Conservation (phyloP, 2,888 invertebrate genomes). For the Cryptocephalus primarius region DNA sequence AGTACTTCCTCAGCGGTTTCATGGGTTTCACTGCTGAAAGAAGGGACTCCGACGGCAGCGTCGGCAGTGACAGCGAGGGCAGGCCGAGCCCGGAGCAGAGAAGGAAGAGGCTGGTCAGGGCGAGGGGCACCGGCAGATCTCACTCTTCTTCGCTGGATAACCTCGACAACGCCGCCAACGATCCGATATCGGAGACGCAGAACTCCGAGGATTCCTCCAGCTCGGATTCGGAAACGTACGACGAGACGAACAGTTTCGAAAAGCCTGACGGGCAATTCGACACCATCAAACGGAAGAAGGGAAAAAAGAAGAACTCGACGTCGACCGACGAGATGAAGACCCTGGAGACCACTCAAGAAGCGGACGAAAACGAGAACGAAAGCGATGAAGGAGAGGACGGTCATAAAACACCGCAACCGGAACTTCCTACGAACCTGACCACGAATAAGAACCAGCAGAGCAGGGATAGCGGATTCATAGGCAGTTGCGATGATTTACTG, state of each 20-base stretch:
- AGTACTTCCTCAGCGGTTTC: constrained; percentile 79
- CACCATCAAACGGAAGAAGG: constrained; percentile 73
- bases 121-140: constrained; percentile 71
- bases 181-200: constrained; percentile 32
- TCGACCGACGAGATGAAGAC: constrained; percentile 51
- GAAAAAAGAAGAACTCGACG: constrained; percentile 52
- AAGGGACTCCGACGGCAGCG: constrained; percentile 74
- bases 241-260: constrained; percentile 58
- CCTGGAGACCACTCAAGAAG: constrained; percentile 50
- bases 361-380: constrained; percentile 43
- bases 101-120: constrained; percentile 67
- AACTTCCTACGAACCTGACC: constrained; percentile 45
- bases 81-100: constrained; percentile 79
- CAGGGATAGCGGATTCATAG: constrained; percentile 80
- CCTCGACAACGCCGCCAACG: constrained; percentile 41
- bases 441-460: constrained; percentile 69
- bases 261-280: constrained; percentile 68
- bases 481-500: constrained; percentile 76
- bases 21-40: constrained; percentile 71
- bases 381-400: constrained; percentile 56
- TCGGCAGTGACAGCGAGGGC: constrained; percentile 85
- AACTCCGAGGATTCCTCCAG: constrained; percentile 55
- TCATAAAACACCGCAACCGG: constrained; percentile 57
- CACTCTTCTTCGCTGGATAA: constrained; percentile 76
- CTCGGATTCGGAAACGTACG: constrained; percentile 56